Conservation (phyloP, 2,888 invertebrate genomes). For the Linnaemya tessellans region DNA sequence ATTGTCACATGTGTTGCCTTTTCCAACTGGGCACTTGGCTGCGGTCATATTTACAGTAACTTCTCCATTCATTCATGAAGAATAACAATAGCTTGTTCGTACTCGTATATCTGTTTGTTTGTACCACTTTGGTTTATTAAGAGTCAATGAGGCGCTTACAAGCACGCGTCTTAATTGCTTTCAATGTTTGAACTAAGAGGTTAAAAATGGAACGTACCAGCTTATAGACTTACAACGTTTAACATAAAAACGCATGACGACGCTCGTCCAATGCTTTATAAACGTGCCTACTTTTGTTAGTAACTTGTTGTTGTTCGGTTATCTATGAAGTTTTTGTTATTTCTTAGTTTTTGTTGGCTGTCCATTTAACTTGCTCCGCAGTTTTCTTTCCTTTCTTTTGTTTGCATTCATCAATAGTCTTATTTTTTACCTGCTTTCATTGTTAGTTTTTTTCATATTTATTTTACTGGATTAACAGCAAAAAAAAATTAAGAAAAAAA, state of each 20-base stretch:
- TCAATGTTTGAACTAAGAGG: slow-evolving; percentile 81
- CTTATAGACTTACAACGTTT: slow-evolving; percentile 35
- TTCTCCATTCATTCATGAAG: slow-evolving; percentile 51
- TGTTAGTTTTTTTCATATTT: neutral
- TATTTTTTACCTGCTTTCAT: slow-evolving; percentile 13
- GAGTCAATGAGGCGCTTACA: slow-evolving; percentile 73
- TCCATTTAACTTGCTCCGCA: slow-evolving; percentile 17
- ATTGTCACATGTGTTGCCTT: slow-evolving; percentile 12
- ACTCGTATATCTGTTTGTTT: slow-evolving; percentile 33
- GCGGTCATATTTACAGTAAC: slow-evolving; percentile 6
- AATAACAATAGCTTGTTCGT: neutral
- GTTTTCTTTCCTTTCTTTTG: slow-evolving; percentile 33
- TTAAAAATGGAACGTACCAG: slow-evolving; percentile 73
- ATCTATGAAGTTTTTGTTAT: slow-evolving; percentile 6
- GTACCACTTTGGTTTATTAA: slow-evolving; percentile 56
- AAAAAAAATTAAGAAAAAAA: no score
- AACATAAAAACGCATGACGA: slow-evolving; percentile 51
- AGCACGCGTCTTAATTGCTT: slow-evolving; percentile 83
- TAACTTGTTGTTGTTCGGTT: slow-evolving; percentile 34
- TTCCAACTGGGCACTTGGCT: slow-evolving; percentile 41
- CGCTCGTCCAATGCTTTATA: slow-evolving; percentile 24
- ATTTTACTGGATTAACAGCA: slow-evolving; percentile 33
- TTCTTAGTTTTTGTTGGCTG: slow-evolving; percentile 17
- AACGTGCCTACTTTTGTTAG: slow-evolving; percentile 39
- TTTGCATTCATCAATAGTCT: slow-evolving; percentile 43